Evolutionary conservation across 2,797 vertebrate species (phyloP).

Genomic region (Gymnoscopelus braueri): DNA sequence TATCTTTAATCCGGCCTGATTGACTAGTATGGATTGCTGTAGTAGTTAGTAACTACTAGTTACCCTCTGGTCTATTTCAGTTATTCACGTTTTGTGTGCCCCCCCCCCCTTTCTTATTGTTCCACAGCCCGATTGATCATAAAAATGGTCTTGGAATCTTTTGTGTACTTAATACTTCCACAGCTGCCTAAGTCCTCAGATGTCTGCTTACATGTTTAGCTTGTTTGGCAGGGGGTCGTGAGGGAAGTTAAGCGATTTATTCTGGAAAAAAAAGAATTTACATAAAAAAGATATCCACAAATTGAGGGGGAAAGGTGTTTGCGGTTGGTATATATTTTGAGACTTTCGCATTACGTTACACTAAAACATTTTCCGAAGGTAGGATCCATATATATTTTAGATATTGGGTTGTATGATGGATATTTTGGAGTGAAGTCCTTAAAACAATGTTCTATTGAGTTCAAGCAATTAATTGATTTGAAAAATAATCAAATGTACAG

Average conservation of each 20-base stretch:
- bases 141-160: constrained; percentile 24
- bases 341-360: no score
- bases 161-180: constrained; percentile 18
- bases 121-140: constrained; percentile 36
- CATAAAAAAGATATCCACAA: no score
- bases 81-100: constrained; percentile 35
- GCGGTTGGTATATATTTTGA: no score
- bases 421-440: no score
- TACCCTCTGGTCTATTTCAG: constrained; percentile 39
- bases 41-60: constrained; percentile 29
- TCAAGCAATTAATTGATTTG: constrained; percentile 46
- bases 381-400: no score
- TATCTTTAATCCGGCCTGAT: constrained; percentile 50
- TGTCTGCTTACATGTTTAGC: constrained; percentile 45
- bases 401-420: no score
- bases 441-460: constrained; percentile 2
- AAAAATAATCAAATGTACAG: constrained; percentile 56
- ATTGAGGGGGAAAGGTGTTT: no score
- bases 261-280: no score
- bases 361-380: no score
- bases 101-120: constrained; percentile 29
- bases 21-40: constrained; percentile 70
- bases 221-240: constrained; percentile 18
- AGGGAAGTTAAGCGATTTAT: background rate
- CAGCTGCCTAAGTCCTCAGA: constrained; percentile 29